Evolutionary conservation across 2,113 vertebrate species (phyloP).

Genomic region (Paramormyrops kingsleyae): DNA sequence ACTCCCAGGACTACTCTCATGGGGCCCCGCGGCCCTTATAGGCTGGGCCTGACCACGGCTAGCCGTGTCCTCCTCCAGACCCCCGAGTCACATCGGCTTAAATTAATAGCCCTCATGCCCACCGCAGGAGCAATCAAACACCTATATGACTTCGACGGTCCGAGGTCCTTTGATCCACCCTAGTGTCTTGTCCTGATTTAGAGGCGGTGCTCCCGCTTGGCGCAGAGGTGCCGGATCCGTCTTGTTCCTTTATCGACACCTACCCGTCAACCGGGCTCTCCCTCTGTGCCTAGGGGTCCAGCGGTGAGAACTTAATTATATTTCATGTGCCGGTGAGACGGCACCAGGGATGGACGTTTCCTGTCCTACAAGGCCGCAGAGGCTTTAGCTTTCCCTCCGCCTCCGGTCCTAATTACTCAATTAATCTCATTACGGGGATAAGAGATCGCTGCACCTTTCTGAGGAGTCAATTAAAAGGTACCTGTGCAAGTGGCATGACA

Average conservation of each 20-base stretch:
- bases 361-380: slow-evolving; percentile 18
- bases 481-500: slow-evolving; percentile 48
- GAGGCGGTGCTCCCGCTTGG: slow-evolving; percentile 20
- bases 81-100: slow-evolving; percentile 62
- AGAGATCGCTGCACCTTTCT: slow-evolving; percentile 52
- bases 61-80: slow-evolving; percentile 43
- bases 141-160: slow-evolving; percentile 45
- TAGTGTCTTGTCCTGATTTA: slow-evolving; percentile 27
- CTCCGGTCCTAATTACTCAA: slow-evolving; percentile 57
- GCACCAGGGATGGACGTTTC: slow-evolving; percentile 38
- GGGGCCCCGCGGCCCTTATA: slow-evolving; percentile 52
- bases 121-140: slow-evolving; percentile 57
- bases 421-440: slow-evolving; percentile 61
- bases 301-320: slow-evolving; percentile 36
- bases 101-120: slow-evolving; percentile 58
- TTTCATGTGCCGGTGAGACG: slow-evolving; percentile 22
- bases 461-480: slow-evolving; percentile 44
- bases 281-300: slow-evolving; percentile 17
- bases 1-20: slow-evolving; percentile 52
- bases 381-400: slow-evolving; percentile 25
- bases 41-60: slow-evolving; percentile 39
- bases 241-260: slow-evolving; percentile 22
- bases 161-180: slow-evolving; percentile 20
- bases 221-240: slow-evolving; percentile 1
- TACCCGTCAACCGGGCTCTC: not conserved